Base-by-base conservation (phyloP, 2,888 invertebrate species). In the Smittia aterrima region DNA sequence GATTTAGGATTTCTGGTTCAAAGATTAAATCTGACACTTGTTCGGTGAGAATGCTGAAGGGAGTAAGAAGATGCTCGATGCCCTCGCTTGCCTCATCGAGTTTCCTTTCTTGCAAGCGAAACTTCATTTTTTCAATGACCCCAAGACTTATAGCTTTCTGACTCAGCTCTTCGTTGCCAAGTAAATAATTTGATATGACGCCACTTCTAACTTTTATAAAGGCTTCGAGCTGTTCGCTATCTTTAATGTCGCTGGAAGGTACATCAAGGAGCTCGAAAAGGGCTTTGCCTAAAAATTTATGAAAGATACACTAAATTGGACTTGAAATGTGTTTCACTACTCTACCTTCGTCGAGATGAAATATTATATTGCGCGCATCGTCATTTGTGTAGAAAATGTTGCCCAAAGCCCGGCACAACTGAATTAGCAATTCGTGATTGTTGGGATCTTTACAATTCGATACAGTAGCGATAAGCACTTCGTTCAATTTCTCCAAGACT, bases 351-450 rank as follows among this genome's bases (percentile, higher is more conserved):
- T 86, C 82, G 40, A 83, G 80, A 75, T 80, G 80, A 41, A 82
- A 77, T 70, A 89, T 84, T 72, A 86, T 80, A 75, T 85, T 85
- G 76, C 89, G 85, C 18, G 88, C 87, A 78, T 85, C 85, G 84
- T 93, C 91, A 84, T 94, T 93, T 80, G 95, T 91, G 81, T 91
- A 95, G 81, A 93, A 94, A 79, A 96, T 89, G 82, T 96, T 96
- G 41, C 94, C 95, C 22, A 96, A 84, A 1, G 93, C 92, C 78
- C 95, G 86, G 77, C 92, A 92, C 53, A 90, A 87, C 80, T 95
- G 92, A 77, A 89, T 89, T 7, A 89, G 83, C 71, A 89, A 80
- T 76, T 88, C 87, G 76, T 86, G 79, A 75, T 82, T 83, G 53
- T 41, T 79, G 2, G 53, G 40, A 74, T 77, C 25, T 67, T 75